phyloP scores from a whole-genome alignment of 2,888 invertebrate species.

The Ctena decussata region DNA sequence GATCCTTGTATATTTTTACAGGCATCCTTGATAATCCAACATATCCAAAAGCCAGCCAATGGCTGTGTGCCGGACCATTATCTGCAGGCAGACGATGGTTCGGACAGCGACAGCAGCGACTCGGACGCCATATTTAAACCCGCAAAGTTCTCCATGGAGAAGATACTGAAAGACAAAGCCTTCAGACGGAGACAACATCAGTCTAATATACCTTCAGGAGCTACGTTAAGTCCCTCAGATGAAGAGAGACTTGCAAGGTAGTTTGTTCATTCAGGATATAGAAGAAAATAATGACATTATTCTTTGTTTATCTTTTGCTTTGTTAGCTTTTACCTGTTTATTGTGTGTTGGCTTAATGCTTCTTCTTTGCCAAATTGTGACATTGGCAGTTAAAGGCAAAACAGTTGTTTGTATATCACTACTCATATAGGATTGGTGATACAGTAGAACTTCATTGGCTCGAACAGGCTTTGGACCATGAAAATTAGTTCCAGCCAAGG shows the following conservation, averaged over 20 bases:
- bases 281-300: too few species aligned
- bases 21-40: constrained; percentile 77
- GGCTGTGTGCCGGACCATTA: constrained; percentile 75
- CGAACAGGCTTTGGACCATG: too few species aligned
- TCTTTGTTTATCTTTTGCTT: too few species aligned
- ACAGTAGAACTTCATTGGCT: too few species aligned
- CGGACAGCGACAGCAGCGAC: constrained; percentile 51
- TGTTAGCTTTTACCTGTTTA: too few species aligned
- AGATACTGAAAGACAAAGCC: constrained; percentile 6
- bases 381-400: too few species aligned
- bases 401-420: too few species aligned
- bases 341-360: too few species aligned
- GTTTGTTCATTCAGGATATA: neutral
- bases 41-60: constrained; percentile 81
- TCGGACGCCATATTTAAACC: constrained; percentile 41
- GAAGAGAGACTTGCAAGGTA: constrained; percentile 81
- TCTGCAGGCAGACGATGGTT: constrained; percentile 47
- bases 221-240: constrained; percentile 36
- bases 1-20: constrained; percentile 37
- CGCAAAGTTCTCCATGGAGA: constrained; percentile 29
- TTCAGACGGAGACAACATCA: neutral
- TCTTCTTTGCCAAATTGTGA: too few species aligned
- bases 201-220: neutral
- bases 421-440: too few species aligned
- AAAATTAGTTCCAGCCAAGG: too few species aligned